Evolutionary conservation across 2,888 invertebrate genomes (phyloP).

Genomic region (Eristalis intricaria): DNA sequence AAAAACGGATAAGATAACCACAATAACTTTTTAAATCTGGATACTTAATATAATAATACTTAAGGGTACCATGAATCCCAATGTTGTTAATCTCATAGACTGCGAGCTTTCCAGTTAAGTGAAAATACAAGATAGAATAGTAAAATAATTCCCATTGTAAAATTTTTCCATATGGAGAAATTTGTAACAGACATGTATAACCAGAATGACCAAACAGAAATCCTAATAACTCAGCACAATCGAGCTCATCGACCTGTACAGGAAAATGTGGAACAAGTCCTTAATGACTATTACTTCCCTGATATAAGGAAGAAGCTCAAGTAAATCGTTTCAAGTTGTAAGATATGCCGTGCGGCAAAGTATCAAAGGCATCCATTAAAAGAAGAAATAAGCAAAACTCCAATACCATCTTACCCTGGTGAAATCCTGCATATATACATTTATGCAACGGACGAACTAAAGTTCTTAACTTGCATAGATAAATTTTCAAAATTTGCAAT

Average conservation of each 20-base stretch:
- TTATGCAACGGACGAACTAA: conserved; percentile 9
- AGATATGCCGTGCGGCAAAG: not conserved
- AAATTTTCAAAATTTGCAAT: conserved; percentile 28
- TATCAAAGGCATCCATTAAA: not conserved
- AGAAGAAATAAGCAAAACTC: conserved; percentile 14
- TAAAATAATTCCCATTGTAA: conserved; percentile 28
- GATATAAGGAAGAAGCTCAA: conserved; percentile 28
- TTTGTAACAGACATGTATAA: conserved; percentile 19
- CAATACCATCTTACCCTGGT: conserved; percentile 15
- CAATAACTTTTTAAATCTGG: conserved; percentile 6
- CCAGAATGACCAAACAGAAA: conserved; percentile 15
- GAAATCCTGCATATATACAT: conserved; percentile 25
- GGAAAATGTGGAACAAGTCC: conserved; percentile 21
- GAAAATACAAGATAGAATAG: conserved; percentile 38
- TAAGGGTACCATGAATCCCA: conserved; percentile 10
- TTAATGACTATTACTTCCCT: conserved; percentile 33
- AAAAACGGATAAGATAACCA: no score
- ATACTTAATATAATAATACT: no score
- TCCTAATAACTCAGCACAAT: no score
- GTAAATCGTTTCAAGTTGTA: no score
- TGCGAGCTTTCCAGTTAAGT: conserved; percentile 48
- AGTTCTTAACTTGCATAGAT: conserved; percentile 5
- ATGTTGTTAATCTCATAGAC: conserved; percentile 43
- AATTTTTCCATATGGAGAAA: conserved; percentile 16
- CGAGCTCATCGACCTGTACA: no score